A percentile compares a stretch with the other conserved stretches of the same genome.
Evolutionary conservation across 2,797 vertebrate species (phyloP).

Genomic region (Diplodus sargus): DNA sequence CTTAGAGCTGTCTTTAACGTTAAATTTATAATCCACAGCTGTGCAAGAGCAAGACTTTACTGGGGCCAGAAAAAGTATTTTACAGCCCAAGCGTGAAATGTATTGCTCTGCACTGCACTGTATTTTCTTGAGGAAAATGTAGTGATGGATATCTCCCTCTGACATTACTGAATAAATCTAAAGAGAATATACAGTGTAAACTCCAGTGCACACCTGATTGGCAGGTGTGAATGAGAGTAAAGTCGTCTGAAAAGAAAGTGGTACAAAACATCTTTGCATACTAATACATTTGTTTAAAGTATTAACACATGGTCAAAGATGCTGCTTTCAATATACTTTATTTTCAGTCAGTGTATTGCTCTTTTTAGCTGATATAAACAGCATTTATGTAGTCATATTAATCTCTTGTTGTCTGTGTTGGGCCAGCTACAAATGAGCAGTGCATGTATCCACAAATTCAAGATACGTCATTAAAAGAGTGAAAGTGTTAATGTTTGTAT

Average conservation of each 20-base stretch:
- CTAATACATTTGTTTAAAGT: background rate
- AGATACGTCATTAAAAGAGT: background rate
- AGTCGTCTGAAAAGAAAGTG: background rate
- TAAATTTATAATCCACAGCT: slow-evolving; percentile 9
- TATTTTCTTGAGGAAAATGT: background rate
- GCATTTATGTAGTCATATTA: background rate
- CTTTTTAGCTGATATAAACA: background rate
- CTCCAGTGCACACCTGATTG: slow-evolving; percentile 11
- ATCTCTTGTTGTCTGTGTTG: background rate
- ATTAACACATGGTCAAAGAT: background rate
- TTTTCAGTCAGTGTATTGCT: background rate
- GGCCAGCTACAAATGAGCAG: background rate
- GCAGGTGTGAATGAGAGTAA: background rate
- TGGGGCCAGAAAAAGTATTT: background rate
- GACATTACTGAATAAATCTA: background rate
- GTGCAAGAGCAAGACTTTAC: background rate
- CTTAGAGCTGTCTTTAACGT: background rate
- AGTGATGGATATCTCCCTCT: background rate
- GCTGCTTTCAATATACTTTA: background rate
- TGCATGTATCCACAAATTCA: background rate
- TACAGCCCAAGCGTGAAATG: background rate
- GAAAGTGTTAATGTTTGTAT: background rate
- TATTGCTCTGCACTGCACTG: background rate
- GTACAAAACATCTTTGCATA: background rate
- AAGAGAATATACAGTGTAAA: background rate